Conservation (phyloP, 2,888 invertebrate genomes). For the Mesochorus sp. region DNA sequence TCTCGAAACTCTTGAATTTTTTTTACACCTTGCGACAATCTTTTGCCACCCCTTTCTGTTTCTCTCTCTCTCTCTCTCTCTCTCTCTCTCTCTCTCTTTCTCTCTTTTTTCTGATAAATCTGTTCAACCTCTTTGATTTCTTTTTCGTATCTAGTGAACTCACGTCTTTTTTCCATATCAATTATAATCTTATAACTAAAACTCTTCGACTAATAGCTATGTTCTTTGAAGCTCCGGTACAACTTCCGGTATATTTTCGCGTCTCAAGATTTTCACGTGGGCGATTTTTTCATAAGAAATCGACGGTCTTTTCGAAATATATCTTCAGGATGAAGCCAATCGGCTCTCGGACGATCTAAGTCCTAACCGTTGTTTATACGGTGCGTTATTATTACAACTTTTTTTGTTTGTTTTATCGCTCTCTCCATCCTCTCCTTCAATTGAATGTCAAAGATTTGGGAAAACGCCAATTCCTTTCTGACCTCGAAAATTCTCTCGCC, state of each 20-base stretch:
- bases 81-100: neutral
- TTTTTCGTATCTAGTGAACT: constrained; percentile 22
- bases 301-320: no score
- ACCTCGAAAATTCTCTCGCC: no score
- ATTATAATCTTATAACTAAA: constrained; percentile 33
- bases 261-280: no score
- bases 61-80: constrained; percentile 37
- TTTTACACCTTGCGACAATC: constrained; percentile 10
- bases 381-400: no score
- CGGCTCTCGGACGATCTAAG: neutral
- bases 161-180: constrained; percentile 44
- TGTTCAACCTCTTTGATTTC: constrained; percentile 37
- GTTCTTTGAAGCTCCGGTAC: constrained; percentile 4
- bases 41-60: neutral
- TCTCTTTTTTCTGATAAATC: constrained; percentile 28
- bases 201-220: constrained; percentile 25
- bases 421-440: no score
- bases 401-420: no score
- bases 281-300: no score
- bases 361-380: no score
- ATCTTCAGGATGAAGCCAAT: no score
- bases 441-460: no score
- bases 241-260: no score
- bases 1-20: constrained; percentile 18
- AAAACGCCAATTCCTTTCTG: no score